Conservation (phyloP, 2,888 invertebrate species). For the Taenaris catops region DNA sequence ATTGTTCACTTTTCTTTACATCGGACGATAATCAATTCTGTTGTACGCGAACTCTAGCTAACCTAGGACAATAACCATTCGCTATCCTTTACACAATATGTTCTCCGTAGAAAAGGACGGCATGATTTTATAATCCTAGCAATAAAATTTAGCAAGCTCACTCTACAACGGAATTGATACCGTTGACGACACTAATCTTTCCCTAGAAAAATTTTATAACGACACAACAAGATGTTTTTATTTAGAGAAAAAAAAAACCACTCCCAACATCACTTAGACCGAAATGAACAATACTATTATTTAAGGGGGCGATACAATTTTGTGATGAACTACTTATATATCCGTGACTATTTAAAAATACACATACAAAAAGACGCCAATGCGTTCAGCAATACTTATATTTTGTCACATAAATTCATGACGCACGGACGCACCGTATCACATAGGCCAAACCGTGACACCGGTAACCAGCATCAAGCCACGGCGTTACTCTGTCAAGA, state of each 20-base stretch:
- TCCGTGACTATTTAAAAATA: constrained; percentile 63
- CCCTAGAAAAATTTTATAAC: constrained; percentile 74
- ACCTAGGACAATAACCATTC: no score
- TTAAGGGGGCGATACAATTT: constrained; percentile 52
- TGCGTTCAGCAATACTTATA: constrained; percentile 30
- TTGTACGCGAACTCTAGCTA: no score
- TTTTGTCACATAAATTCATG: constrained; percentile 21
- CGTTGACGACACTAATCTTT: constrained; percentile 56
- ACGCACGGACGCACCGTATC: constrained; percentile 24
- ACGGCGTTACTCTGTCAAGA: constrained; percentile 21
- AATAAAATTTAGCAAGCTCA: no score
- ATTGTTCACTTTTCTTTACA: constrained; percentile 41
- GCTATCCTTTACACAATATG: no score
- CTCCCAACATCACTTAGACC: constrained; percentile 56
- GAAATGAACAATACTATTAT: constrained; percentile 50
- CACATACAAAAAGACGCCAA: constrained; percentile 43
- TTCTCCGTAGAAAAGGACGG: no score
- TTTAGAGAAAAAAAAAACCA: constrained; percentile 49
- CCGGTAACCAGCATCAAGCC: constrained; percentile 11
- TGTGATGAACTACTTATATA: constrained; percentile 62
- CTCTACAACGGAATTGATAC: not conserved
- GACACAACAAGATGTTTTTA: constrained; percentile 68
- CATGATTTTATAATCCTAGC: no score
- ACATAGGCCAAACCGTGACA: constrained; percentile 20
- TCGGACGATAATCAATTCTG: constrained; percentile 1